Evolutionary conservation across 2,113 vertebrate species (phyloP), one percentile per base, ranked within the genome.

Genomic region (Serinus canaria): DNA sequence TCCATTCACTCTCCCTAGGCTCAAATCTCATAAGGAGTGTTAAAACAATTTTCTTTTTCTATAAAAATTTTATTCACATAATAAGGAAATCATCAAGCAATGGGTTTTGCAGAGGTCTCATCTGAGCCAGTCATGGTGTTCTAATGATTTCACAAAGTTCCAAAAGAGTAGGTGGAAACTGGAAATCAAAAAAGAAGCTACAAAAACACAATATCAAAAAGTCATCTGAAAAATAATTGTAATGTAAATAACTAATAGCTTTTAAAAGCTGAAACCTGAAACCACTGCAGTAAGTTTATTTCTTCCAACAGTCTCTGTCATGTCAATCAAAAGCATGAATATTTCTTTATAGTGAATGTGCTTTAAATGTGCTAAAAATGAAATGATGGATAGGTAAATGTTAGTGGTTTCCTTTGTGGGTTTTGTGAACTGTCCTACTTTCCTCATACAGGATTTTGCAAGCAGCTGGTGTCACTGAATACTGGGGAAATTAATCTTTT

Each of bases 381-480:
- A 37, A 53, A 59, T 59, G 24, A 77, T 28, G 79, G 64, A n/a
- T 60, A 63, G 41, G 58, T 73, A n/a, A 82, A 60, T 23, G 50
- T 70, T 67, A 43, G 41, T 92, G 79, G 10, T 94, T 92, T 87
- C 59, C 46, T 94, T 73, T 12, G 21, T 79, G 68, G 66, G 72
- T 72, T 95, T 86, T 91, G 25, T 81, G 81, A 78, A 55, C 79
- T 93, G 94, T 66, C 95, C 96, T 97, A 92, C 89, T 98, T 97
- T 95, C 43, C 69, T 95, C 70, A 37, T 27, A 84, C 44, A 75
- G 89, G 69, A 85, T 94, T 95, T 96, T 91, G 80, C 77, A 64
- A 89, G 87, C 94, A 97, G 95, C 87, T 97, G 96, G 35, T 87
- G 69, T 41, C 67, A 59, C 88, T 87, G 90, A 66, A 94, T 85